A percentile compares a stretch with the other conserved stretches of the same genome.
Conservation (phyloP, 2,113 vertebrate species). For the Callionymus lyra region DNA sequence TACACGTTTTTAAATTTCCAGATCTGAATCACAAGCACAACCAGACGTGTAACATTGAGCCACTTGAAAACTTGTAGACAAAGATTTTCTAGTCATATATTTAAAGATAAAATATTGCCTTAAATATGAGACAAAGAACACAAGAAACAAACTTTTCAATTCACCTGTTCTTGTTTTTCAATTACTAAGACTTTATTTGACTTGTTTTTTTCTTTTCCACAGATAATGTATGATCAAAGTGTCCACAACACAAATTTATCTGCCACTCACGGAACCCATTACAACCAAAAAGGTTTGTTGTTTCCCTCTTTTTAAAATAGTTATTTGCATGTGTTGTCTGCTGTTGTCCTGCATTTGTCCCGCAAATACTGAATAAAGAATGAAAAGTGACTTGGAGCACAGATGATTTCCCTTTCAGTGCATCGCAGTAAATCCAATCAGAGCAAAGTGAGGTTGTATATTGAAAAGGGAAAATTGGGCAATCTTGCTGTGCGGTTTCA, state of each 20-base stretch:
- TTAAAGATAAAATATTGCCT: too few relatives aligned
- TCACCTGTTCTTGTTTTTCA: too few relatives aligned
- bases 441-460: conserved; percentile 45
- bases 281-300: conserved; percentile 63
- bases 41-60: too few relatives aligned
- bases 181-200: too few relatives aligned
- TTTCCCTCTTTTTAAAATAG: conserved; percentile 31
- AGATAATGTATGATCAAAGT: conserved; percentile 58
- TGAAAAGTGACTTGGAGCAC: conserved; percentile 33
- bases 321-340: conserved; percentile 38
- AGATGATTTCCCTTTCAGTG: conserved; percentile 41
- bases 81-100: too few relatives aligned
- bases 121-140: too few relatives aligned
- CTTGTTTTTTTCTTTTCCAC: conserved; percentile 22
- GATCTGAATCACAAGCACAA: too few relatives aligned
- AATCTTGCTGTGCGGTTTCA: conserved; percentile 46
- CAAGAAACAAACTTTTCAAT: too few relatives aligned
- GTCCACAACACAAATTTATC: conserved; percentile 50
- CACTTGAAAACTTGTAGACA: too few relatives aligned
- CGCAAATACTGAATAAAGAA: conserved; percentile 34
- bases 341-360: conserved; percentile 29
- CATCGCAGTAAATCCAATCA: conserved; percentile 53
- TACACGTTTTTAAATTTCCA: too few relatives aligned
- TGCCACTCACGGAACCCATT: conserved; percentile 56
- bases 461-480: conserved; percentile 51